phyloP scores from a whole-genome alignment of 2,888 invertebrate species.

The Drosophila siamana region DNA sequence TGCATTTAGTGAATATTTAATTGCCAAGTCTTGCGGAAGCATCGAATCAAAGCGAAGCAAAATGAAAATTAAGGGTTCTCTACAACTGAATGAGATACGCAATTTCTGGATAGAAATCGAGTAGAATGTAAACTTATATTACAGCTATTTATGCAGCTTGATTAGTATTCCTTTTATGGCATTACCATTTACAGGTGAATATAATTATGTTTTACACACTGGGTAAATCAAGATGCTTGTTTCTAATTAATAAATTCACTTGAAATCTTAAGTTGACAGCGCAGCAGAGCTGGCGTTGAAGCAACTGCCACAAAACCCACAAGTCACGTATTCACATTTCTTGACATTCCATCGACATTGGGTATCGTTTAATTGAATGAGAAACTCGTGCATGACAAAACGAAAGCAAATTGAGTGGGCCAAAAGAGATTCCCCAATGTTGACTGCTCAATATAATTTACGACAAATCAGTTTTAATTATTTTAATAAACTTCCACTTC shows the following conservation, averaged over 20 bases:
- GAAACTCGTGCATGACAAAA: constrained; percentile 55
- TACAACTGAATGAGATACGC: background rate
- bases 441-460: constrained; percentile 49
- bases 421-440: constrained; percentile 13
- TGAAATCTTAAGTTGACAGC: constrained; percentile 11
- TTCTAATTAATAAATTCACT: constrained; percentile 27
- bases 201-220: constrained; percentile 8
- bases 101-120: background rate
- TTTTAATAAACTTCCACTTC: constrained; percentile 60
- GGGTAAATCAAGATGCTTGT: background rate
- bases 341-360: constrained; percentile 35
- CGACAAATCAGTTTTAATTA: constrained; percentile 72
- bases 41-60: background rate
- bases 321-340: constrained; percentile 59
- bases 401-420: constrained; percentile 35
- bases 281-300: background rate
- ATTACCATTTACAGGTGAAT: background rate
- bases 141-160: no score
- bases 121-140: background rate
- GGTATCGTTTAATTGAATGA: constrained; percentile 63
- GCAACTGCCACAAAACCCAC: constrained; percentile 9
- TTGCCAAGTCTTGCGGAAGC: constrained; percentile 38
- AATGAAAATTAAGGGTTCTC: background rate
- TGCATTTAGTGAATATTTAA: constrained; percentile 35
- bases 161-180: background rate